phyloP scores from a whole-genome alignment of 2,797 vertebrate species.

The Clarias pachynema region DNA sequence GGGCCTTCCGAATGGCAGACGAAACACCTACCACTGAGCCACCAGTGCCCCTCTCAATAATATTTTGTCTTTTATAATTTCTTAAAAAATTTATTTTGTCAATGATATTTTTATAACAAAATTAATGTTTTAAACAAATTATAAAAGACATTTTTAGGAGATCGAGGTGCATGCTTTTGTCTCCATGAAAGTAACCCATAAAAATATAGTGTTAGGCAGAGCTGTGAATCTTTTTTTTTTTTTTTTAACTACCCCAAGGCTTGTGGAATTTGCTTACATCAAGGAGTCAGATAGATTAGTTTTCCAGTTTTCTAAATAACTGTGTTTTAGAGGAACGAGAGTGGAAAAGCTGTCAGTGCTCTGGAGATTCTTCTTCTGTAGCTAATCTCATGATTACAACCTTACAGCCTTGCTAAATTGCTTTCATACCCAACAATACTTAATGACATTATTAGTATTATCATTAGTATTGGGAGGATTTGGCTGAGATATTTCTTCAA shows the following conservation, averaged over 20 bases:
- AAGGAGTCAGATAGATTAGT: constrained; percentile 26
- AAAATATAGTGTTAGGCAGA: neutral
- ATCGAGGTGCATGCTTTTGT: constrained; percentile 15
- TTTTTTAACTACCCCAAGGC: neutral
- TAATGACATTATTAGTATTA: constrained; percentile 38
- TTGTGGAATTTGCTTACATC: neutral
- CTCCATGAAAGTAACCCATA: neutral
- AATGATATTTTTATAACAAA: neutral
- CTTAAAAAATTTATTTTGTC: too few relatives aligned
- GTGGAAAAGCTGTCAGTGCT: constrained; percentile 43
- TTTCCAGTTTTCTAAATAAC: constrained; percentile 43
- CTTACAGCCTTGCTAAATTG: constrained; percentile 53
- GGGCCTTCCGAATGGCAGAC: too few relatives aligned
- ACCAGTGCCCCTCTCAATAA: too few relatives aligned
- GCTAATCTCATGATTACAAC: constrained; percentile 61
- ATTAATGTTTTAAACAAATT: neutral
- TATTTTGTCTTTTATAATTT: too few relatives aligned
- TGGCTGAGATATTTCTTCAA: constrained; percentile 50
- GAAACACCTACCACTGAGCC: too few relatives aligned
- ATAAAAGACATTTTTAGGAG: neutral
- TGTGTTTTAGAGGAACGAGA: constrained; percentile 39
- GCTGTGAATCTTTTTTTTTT: neutral
- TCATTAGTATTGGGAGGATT: constrained; percentile 60
- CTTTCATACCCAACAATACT: constrained; percentile 59
- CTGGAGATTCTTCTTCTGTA: constrained; percentile 47